These are phyloP conservation scores for Mongoloraphidia duomilia DNA, from an alignment of 2,888 invertebrate species.

Conservation along the genomic window DNA sequence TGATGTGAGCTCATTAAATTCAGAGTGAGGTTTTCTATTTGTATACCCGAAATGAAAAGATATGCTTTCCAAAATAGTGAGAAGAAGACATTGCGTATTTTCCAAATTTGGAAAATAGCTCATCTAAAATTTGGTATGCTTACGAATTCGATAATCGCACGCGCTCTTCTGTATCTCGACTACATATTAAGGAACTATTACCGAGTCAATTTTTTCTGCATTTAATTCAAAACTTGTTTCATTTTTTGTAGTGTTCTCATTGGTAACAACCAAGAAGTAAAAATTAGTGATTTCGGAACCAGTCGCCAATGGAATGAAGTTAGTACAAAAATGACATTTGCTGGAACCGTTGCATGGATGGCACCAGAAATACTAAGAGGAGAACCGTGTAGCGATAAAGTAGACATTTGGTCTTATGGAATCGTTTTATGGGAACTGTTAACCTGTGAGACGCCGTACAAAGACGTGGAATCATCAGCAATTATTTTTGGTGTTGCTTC, in stretches of 20 bases:
- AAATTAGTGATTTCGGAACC: constrained; percentile 97
- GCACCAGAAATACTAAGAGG: constrained; percentile 96
- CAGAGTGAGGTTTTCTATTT: no score
- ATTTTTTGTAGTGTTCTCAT: constrained; percentile 59
- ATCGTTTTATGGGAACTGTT: constrained; percentile 96
- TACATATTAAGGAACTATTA: neutral
- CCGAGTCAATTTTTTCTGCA: constrained; percentile 1
- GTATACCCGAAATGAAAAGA: no score
- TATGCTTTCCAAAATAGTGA: no score
- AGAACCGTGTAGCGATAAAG: constrained; percentile 92
- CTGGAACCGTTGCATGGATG: constrained; percentile 99
- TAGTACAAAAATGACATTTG: constrained; percentile 94
- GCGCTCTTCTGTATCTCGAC: no score
- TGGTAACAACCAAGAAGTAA: constrained; percentile 60
- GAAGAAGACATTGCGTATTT: no score
- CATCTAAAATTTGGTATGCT: no score
- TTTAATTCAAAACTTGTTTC: constrained; percentile 8
- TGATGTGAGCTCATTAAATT: no score
- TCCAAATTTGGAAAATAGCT: no score
- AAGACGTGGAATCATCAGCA: constrained; percentile 88
- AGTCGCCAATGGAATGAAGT: constrained; percentile 89
- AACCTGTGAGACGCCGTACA: constrained; percentile 86
- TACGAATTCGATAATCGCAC: no score
- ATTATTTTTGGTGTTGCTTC: constrained; percentile 98
- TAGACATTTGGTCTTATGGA: constrained; percentile 98